Base-by-base conservation (phyloP, 1,140 invertebrate species). In the Phthorimaea operculella region DNA sequence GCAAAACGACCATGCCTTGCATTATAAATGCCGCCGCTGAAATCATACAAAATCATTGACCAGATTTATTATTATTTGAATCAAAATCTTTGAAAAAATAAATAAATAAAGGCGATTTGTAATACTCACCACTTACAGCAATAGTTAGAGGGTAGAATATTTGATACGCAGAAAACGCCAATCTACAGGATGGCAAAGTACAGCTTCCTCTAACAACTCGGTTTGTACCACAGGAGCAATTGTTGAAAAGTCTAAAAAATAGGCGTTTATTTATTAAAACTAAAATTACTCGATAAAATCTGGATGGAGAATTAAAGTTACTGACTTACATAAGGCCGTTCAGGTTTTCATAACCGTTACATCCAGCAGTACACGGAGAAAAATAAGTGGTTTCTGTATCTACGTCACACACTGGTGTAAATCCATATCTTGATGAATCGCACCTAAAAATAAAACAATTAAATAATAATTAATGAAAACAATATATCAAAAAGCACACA, bases 301-400 rank as follows among this genome's bases (percentile, higher is more conserved):
- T n/a, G n/a, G n/a, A n/a, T 34, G 33, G 33, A 7, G 11, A 34
- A 34, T 34, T 7, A 34, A 34, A 45, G 4, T 9, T 9, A 15
- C 44, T 14, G 5, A 71, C 76, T 73, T 59, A 80, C 79, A 70
- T 34, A 42, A 76, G 73, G 12, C 76, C 77, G 28, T 76, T 77
- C 0, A 78, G 50, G 21, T 78, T 64, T 18, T 78, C 70, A 8
- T 66, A 70, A 4, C 63, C 16, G 0, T 54, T 36, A 54, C 79
- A 83, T 12, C 79, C 79, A 0, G 77, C 79, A 56, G 76, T 68
- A 34, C 79, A 83, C 5, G 79, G 77, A 0, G 79, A 83, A 56
- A 76, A 79, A 52, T 68, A 83, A 0, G 79, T 80, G 1, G 63
- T 66, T 4, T 44, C 21, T 0, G 66, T 60, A 39, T 78, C 72